Conservation (phyloP, 2,797 vertebrate genomes). For the Pyrocephalus nanus region DNA sequence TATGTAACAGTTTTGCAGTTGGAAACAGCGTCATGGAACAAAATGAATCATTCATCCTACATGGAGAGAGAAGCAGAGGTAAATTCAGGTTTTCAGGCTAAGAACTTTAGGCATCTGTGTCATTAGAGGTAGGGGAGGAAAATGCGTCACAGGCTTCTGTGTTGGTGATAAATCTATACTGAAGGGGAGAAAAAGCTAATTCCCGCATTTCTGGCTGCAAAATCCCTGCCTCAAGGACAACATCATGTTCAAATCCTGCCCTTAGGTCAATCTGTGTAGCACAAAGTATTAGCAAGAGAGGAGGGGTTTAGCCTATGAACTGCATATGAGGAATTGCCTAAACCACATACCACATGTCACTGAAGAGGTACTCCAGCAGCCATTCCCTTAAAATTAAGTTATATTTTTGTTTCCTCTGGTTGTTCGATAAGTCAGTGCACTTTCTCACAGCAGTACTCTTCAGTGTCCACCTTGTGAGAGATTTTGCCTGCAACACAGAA, state of each 20-base stretch:
- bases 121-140: background rate
- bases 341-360: background rate
- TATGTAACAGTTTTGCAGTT: conserved; percentile 24
- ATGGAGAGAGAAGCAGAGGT: background rate
- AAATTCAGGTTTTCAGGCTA: conserved; percentile 56
- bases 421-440: background rate
- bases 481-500: background rate
- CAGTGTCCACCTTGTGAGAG: background rate
- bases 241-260: background rate
- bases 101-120: conserved; percentile 4
- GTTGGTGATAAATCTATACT: background rate
- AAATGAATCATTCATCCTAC: conserved; percentile 56
- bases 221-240: background rate
- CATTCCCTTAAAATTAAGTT: background rate
- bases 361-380: background rate
- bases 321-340: background rate
- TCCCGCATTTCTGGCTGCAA: background rate
- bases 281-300: background rate
- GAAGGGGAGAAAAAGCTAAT: background rate
- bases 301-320: background rate
- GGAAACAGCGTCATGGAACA: conserved; percentile 35
- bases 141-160: background rate
- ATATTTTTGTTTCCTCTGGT: background rate
- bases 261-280: background rate
- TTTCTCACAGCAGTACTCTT: background rate